Base-by-base conservation (phyloP, 2,797 vertebrate species). In the Eidolon dupreanum region DNA sequence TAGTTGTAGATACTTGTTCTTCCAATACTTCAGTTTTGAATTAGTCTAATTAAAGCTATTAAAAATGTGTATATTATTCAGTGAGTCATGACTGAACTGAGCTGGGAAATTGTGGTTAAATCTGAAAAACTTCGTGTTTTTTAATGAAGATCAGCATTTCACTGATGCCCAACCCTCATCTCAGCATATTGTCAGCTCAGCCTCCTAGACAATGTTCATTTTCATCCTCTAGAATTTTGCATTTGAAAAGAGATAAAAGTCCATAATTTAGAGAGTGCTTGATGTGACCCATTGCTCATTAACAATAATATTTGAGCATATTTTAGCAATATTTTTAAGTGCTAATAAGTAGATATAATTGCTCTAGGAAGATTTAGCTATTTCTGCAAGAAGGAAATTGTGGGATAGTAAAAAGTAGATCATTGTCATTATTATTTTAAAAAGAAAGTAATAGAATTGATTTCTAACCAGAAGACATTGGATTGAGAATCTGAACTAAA, bases 11-110 rank as follows among this genome's bases (percentile, higher is more conserved):
- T 17, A 22, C 12, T 49, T 87, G 22, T 90, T 63, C 3, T 89
- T 86, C 55, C 1, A 9, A 9, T 66, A 22, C 51, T 61, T 82
- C 28, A 57, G 68, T 96, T 92, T 85, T 91, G 61, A 85, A 46
- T 38, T 36, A 82, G 4, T 77, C 93, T 93, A 82, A 71, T 78
- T 86, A n/a, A 63, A 91, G 10, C n/a, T 79, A 82, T 88, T 87
- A 82, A 88, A 94, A 55, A 65, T 22, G 5, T 88, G 15, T 57
- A 36, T 84, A 22, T 92, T 95, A n/a, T 91, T 91, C 59, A 71
- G 51, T 82, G 75, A 78, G 20, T 75, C 7, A 28, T 63, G 26
- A 26, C 24, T 63, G 36, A 84, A 82, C 36, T 89, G 59, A 59
- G 10, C 8, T 83, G 33, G 22, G 31, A 95, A 88, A 55, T 65